Base-by-base conservation (phyloP, 2,888 invertebrate genomes). In the Eumerus sabulonum region DNA sequence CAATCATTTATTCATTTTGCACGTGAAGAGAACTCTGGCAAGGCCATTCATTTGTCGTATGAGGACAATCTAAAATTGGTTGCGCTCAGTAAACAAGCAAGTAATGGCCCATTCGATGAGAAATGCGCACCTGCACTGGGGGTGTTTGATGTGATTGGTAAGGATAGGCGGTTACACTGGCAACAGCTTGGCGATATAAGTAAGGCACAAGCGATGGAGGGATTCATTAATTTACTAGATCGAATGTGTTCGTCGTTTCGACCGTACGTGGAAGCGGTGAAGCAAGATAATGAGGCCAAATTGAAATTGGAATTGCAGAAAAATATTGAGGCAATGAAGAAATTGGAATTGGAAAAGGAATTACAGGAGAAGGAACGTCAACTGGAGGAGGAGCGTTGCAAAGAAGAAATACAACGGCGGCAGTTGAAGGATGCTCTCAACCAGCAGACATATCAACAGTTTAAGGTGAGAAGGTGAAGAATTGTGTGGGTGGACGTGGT, bases 391-490 rank as follows among this genome's bases (percentile, higher is more conserved):
- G 79, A 83, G 40, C 70, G 79, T 35, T 82, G 83, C 73, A 81
- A 86, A 40, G 88, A 89, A 57, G 88, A 89, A 82, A 66, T 87
- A 62, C 89, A 89, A 73, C 84, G 86, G 1, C 91, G 95, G 83
- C 94, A 96, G 89, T 95, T 99, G 85, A 97, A 99, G 90, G 97
- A 98, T 87, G 98, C 98, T 1, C 90, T 99, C 13, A 99, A 99
- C 89, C 95, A 96, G 85, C 97, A 97, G 90, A 97, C 97, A 0
- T 98, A 94, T 88, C 92, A 92, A 82, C 97, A 98, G 87, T 97
- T 97, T 87, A 93, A 94, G 85, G 88, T 88, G 83, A 27, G 27
- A n/a, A n/a, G n/a, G n/a, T n/a, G n/a, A n/a, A 2, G 27, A 27
- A 7, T 27, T 27, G 27, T 27, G 27, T 27, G 27, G 27, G 7